Conservation (phyloP, 2,888 invertebrate species). For the Oscheius sp. region DNA sequence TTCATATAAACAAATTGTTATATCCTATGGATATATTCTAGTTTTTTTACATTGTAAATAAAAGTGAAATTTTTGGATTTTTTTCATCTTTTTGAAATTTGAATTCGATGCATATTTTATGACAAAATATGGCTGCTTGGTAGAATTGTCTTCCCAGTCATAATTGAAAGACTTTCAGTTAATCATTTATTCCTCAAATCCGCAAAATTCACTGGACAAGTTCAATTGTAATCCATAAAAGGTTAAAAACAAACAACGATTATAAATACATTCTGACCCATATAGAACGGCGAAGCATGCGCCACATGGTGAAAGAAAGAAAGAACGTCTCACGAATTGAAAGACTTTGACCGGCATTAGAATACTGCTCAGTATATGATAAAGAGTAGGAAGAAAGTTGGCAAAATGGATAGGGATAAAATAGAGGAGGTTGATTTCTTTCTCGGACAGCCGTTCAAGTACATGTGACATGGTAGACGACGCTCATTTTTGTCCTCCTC, state of each 20-base stretch:
- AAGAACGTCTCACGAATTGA: constrained; percentile 3
- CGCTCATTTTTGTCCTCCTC: constrained; percentile 49
- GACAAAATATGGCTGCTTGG: no score
- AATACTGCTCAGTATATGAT: constrained; percentile 4
- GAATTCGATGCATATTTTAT: no score
- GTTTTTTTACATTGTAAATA: background rate
- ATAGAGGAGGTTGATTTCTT: constrained; percentile 30
- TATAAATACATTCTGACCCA: constrained; percentile 28
- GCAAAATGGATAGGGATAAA: background rate
- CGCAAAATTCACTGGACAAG: no score
- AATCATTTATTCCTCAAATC: no score
- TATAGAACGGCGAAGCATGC: constrained; percentile 10
- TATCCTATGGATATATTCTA: background rate
- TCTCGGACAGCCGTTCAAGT: constrained; percentile 66
- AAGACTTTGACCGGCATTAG: no score
- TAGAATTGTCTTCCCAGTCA: no score
- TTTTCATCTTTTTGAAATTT: background rate
- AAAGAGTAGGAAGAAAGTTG: background rate
- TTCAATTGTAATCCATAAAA: no score
- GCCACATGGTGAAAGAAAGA: background rate
- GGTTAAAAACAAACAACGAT: no score
- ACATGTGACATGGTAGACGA: constrained; percentile 69
- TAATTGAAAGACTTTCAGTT: no score
- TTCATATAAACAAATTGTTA: background rate
- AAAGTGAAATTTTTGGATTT: background rate